These are phyloP conservation scores for Tetrao urogallus DNA, from an alignment of 2,113 vertebrate species.

Conservation along the genomic window DNA sequence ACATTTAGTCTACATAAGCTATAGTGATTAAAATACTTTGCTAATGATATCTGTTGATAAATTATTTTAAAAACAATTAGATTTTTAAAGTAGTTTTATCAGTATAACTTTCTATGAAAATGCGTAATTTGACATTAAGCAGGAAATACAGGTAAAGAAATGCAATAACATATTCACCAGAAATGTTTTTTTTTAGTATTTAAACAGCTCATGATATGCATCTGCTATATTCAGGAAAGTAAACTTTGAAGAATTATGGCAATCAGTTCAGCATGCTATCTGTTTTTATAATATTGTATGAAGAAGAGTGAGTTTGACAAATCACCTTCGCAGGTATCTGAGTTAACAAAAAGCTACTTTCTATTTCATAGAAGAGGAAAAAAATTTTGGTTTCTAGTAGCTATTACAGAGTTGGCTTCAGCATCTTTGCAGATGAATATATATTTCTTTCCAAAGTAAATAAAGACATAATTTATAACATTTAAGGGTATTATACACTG, in stretches of 20 bases:
- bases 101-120: constrained; percentile 34
- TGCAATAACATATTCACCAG: constrained; percentile 10
- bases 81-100: constrained; percentile 58
- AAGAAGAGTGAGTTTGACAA: constrained; percentile 66
- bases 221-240: constrained; percentile 34
- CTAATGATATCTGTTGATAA: constrained; percentile 78
- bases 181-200: constrained; percentile 44
- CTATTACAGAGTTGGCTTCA: constrained; percentile 68
- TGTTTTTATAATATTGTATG: constrained; percentile 53
- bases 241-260: constrained; percentile 63
- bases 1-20: constrained; percentile 80
- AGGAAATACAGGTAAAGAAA: constrained; percentile 30
- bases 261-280: constrained; percentile 59
- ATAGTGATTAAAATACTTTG: constrained; percentile 83
- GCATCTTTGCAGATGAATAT: constrained; percentile 63
- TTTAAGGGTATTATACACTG: constrained; percentile 9
- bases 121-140: constrained; percentile 53
- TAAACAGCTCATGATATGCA: constrained; percentile 37
- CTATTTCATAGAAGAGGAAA: constrained; percentile 51
- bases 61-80: constrained; percentile 71
- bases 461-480: constrained; percentile 63
- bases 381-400: constrained; percentile 52
- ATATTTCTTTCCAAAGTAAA: constrained; percentile 47
- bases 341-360: constrained; percentile 63
- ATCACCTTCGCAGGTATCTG: constrained; percentile 72